Evolutionary conservation across 2,888 invertebrate species (phyloP).

Genomic region (Corbicula japonica): DNA sequence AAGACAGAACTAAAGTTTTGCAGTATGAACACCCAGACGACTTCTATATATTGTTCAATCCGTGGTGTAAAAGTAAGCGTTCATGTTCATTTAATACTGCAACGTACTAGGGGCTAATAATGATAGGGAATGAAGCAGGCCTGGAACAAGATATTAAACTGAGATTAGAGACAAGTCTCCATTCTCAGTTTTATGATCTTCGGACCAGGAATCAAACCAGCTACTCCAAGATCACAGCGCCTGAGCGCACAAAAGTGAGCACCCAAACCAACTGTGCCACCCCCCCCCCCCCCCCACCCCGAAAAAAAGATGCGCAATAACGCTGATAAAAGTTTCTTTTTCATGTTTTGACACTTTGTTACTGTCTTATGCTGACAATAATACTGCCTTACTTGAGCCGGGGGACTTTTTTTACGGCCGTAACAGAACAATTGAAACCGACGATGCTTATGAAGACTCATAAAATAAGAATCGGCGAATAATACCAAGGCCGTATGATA

Average conservation of each 20-base stretch:
- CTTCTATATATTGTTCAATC: constrained; percentile 94
- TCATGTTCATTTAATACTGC: background rate
- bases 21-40: constrained; percentile 85
- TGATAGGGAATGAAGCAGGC: background rate
- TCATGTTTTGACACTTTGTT: no score
- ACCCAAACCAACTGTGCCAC: no score
- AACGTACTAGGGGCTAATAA: background rate
- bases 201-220: background rate
- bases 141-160: background rate
- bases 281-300: no score
- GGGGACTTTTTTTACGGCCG: no score
- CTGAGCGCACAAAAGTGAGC: background rate
- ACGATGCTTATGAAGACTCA: no score
- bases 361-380: no score
- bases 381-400: no score
- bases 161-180: background rate
- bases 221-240: background rate
- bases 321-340: no score
- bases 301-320: no score
- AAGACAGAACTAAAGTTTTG: constrained; percentile 30
- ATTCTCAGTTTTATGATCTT: background rate
- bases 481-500: no score
- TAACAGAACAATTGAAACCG: no score
- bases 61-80: constrained; percentile 93
- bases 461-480: no score